phyloP scores from a whole-genome alignment of 2,888 invertebrate species.

The Tanytarsus gracilentus region DNA sequence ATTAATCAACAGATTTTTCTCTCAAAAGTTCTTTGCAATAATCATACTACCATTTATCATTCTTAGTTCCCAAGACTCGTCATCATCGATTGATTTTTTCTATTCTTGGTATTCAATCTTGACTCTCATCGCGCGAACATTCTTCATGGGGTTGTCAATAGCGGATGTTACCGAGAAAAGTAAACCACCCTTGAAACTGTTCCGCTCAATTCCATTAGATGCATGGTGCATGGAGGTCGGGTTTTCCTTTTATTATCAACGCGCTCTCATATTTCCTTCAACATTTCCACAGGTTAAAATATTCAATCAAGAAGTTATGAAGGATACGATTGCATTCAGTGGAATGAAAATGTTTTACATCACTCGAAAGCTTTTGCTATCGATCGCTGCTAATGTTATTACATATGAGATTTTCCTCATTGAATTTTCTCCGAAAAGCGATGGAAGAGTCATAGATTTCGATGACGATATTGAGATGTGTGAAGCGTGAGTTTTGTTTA shows the following conservation, averaged over 20 bases:
- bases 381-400: background rate
- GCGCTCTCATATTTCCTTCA: background rate
- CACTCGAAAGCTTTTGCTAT: background rate
- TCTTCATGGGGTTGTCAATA: conserved; percentile 43
- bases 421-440: background rate
- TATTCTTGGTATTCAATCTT: conserved; percentile 46
- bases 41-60: background rate
- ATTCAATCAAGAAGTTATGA: conserved; percentile 2
- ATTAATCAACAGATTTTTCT: background rate
- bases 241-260: background rate
- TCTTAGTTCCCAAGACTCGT: background rate
- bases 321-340: conserved; percentile 3
- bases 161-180: conserved; percentile 45
- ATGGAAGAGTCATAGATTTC: too few relatives aligned
- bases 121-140: conserved; percentile 43
- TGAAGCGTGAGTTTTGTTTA: too few relatives aligned
- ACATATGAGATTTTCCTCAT: conserved; percentile 15
- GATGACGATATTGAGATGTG: too few relatives aligned
- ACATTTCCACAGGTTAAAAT: background rate
- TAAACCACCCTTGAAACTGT: conserved; percentile 29
- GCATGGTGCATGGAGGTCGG: background rate
- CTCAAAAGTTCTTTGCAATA: background rate
- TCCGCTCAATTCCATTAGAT: background rate
- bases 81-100: conserved; percentile 34
- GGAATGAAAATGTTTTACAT: background rate